phyloP scores from a whole-genome alignment of 37 sponge, comb jelly and placozoan species.

The Spongia lamella region DNA sequence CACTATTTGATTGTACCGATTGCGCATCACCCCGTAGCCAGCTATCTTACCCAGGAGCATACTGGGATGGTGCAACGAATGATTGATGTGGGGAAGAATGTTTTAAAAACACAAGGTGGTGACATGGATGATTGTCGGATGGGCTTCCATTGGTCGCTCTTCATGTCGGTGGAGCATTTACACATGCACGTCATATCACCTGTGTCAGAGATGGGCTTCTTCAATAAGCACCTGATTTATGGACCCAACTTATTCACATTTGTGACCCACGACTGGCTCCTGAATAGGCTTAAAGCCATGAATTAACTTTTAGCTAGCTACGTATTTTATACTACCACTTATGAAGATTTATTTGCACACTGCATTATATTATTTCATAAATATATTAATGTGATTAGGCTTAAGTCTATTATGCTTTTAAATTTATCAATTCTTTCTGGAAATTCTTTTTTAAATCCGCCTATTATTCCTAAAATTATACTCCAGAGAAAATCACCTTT shows the following conservation, averaged over 20 bases:
- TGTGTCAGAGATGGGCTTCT: constrained; percentile 59
- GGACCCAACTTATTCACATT: constrained; percentile 62
- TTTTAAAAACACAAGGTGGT: constrained; percentile 46
- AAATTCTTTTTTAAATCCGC: too few species aligned
- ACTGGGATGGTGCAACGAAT: constrained; percentile 60
- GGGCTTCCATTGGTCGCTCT: constrained; percentile 92
- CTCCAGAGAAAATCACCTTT: too few species aligned
- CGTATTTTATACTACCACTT: too few species aligned
- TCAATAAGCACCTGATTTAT: constrained; percentile 45
- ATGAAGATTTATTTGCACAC: too few species aligned
- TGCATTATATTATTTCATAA: too few species aligned
- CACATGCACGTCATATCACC: constrained; percentile 83
- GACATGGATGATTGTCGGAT: constrained; percentile 52
- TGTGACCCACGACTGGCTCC: constrained; percentile 46
- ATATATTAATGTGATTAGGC: too few species aligned
- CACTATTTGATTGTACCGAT: constrained; percentile 83
- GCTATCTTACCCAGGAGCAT: constrained; percentile 21
- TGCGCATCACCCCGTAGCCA: constrained; percentile 29
- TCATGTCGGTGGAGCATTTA: constrained; percentile 64
- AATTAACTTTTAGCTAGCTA: too few species aligned
- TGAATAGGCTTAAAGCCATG: constrained; percentile 36
- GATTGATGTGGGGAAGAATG: constrained; percentile 58
- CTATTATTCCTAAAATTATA: too few species aligned
- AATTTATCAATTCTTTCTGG: too few species aligned
- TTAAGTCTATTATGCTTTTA: too few species aligned